phyloP scores from a whole-genome alignment of 1,140 invertebrate genomes.

The Halictus rubicundus region DNA sequence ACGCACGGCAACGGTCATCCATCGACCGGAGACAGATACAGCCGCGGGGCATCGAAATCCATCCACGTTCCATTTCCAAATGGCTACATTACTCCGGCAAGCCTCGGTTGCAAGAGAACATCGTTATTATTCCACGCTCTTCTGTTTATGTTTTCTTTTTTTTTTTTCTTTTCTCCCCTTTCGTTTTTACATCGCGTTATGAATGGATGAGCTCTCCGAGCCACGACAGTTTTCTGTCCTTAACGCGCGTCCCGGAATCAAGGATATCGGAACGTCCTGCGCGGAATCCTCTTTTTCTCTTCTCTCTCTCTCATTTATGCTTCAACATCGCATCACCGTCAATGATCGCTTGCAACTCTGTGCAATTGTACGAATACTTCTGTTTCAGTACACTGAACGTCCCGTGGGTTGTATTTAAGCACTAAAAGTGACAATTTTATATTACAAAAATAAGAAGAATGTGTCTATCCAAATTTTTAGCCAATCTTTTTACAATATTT shows the following conservation, averaged over 20 bases:
- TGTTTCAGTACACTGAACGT: too few relatives aligned
- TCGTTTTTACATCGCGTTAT: neutral
- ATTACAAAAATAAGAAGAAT: too few relatives aligned
- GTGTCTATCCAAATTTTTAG: too few relatives aligned
- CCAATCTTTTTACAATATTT: too few relatives aligned
- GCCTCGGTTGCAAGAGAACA: neutral
- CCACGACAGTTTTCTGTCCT: neutral
- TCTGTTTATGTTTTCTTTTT: neutral
- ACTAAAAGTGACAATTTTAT: too few relatives aligned
- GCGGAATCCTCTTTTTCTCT: too few relatives aligned
- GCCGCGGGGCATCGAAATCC: conserved; percentile 7
- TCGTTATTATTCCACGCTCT: neutral
- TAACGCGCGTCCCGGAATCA: neutral
- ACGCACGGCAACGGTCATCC: conserved; percentile 51
- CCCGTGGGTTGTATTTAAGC: too few relatives aligned
- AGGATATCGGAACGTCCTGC: neutral
- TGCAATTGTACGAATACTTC: too few relatives aligned
- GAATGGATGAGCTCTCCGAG: neutral
- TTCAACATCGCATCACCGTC: too few relatives aligned
- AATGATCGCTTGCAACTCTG: too few relatives aligned
- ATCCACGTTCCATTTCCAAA: conserved; percentile 30
- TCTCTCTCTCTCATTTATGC: too few relatives aligned
- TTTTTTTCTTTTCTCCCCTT: neutral
- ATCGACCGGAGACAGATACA: conserved; percentile 46
- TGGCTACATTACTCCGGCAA: conserved; percentile 1